Evolutionary conservation across 2,113 vertebrate species (phyloP), one percentile per base, ranked within the genome.

Genomic region (Ornithorhynchus anatinus): DNA sequence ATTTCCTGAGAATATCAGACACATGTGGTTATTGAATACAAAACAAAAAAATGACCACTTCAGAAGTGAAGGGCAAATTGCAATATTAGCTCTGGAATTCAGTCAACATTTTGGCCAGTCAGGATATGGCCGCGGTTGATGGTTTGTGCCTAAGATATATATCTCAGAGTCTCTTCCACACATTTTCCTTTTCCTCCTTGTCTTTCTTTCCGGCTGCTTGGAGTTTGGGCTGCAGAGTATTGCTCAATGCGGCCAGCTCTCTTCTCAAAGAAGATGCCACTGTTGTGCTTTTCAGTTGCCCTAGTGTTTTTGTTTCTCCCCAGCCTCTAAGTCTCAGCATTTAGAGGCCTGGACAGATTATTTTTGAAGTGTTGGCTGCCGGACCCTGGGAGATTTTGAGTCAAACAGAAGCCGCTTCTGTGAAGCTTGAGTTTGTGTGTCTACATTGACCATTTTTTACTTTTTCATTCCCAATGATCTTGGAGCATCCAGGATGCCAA

Each of bases 11-110:
- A 88, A 85, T 48, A 79, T 69, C 79, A 82, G 69, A 80, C 71
- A 53, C 86, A 86, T 63, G 81, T 81, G 84, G 80, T 39, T 86
- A 71, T 47, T 84, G 67, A 86, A 86, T 83, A 80, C 81, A 82
- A 82, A 72, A 77, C 52, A 62, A 59, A 70, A 79, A 81, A 80
- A 61, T 86, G 79, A 73, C 0, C 6, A 68, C 69, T 87, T 70
- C 59, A 38, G 72, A 87, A 87, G 87, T 76, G 61, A 66, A 82
- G 84, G 66, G 62, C 68, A 79, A 84, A 89, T 86, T 84, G 72
- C 15, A 25, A 54, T 45, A 0, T 6, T 79, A 32, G 81, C 37
- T 64, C 67, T 39, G 59, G 23, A 39, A 60, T 45, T 71, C 70
- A 73, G 61, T 37, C 59, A 72, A 72, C 40, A 69, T 72, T 74